Percentiles rank a stretch among this genome's conserved stretches.
Evolutionary conservation across 2,113 vertebrate genomes (phyloP).

Genomic region (Sturnira hondurensis): DNA sequence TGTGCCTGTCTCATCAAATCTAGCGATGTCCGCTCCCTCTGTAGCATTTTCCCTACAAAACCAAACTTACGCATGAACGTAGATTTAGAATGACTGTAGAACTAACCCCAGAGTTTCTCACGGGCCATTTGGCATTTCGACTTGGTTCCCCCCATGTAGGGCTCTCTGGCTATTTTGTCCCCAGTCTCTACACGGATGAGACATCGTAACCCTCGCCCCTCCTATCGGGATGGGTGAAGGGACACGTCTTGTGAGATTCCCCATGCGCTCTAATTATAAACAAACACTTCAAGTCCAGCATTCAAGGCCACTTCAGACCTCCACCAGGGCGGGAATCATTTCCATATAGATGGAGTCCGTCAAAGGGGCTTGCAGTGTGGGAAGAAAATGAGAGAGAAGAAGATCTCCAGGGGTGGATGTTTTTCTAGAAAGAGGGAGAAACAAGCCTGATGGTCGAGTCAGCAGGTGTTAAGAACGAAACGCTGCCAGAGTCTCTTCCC

Average conservation of each 20-base stretch:
- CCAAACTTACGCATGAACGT: neutral
- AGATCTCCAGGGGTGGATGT: neutral
- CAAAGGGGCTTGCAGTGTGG: neutral
- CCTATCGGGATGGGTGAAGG: neutral
- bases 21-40: neutral
- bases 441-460: neutral
- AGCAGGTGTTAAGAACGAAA: neutral
- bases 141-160: neutral
- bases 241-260: neutral
- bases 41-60: neutral
- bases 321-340: neutral
- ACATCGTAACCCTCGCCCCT: neutral
- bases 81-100: neutral
- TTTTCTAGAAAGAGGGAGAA: neutral
- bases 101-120: neutral
- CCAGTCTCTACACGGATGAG: neutral
- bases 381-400: neutral
- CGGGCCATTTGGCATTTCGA: neutral
- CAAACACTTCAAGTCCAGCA: rapidly evolving
- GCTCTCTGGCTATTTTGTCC: neutral
- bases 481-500: neutral
- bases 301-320: neutral
- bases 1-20: neutral
- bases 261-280: neutral
- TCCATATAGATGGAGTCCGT: neutral